phyloP scores from a whole-genome alignment of 2,888 invertebrate species.

The Perizoma affinitatum region DNA sequence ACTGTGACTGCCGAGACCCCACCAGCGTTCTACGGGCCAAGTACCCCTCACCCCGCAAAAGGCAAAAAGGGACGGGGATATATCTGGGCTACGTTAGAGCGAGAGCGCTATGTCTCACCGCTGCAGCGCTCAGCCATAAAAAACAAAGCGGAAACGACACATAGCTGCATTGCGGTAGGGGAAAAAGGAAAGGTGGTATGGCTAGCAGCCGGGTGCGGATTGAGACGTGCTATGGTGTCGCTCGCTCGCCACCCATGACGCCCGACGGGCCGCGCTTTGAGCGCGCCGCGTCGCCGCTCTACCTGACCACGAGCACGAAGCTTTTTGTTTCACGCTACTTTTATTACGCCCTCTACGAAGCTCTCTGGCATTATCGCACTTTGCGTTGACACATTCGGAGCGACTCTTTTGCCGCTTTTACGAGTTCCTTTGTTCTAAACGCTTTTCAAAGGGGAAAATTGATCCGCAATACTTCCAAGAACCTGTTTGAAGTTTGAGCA shows the following conservation, averaged over 20 bases:
- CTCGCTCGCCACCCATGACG: slow-evolving; percentile 80
- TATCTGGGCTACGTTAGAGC: slow-evolving; percentile 67
- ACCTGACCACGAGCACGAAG: slow-evolving; percentile 55
- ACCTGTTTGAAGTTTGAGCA: slow-evolving; percentile 67
- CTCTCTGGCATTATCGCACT: slow-evolving; percentile 68
- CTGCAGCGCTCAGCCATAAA: slow-evolving; percentile 78
- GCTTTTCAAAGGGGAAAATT: slow-evolving; percentile 73
- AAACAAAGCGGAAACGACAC: slow-evolving; percentile 84
- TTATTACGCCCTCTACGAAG: slow-evolving; percentile 76
- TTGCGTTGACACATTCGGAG: slow-evolving; percentile 75
- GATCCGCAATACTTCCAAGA: slow-evolving; percentile 59
- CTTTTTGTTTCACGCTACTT: slow-evolving; percentile 81
- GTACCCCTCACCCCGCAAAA: slow-evolving; percentile 58
- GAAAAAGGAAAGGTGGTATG: slow-evolving; percentile 82
- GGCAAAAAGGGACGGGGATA: slow-evolving; percentile 62
- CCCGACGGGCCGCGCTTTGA: slow-evolving; percentile 76
- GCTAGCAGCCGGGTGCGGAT: slow-evolving; percentile 81
- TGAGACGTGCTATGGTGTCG: slow-evolving; percentile 83
- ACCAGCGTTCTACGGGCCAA: slow-evolving; percentile 61
- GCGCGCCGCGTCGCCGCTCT: slow-evolving; percentile 53
- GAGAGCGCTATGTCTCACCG: slow-evolving; percentile 76
- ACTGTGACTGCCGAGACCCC: slow-evolving; percentile 78
- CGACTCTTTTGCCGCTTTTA: slow-evolving; percentile 72
- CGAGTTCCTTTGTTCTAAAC: slow-evolving; percentile 72
- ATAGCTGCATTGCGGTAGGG: slow-evolving; percentile 83